These are phyloP conservation scores for Melanostigma gelatinosum DNA, from an alignment of 2,113 vertebrate species.

Conservation along the genomic window DNA sequence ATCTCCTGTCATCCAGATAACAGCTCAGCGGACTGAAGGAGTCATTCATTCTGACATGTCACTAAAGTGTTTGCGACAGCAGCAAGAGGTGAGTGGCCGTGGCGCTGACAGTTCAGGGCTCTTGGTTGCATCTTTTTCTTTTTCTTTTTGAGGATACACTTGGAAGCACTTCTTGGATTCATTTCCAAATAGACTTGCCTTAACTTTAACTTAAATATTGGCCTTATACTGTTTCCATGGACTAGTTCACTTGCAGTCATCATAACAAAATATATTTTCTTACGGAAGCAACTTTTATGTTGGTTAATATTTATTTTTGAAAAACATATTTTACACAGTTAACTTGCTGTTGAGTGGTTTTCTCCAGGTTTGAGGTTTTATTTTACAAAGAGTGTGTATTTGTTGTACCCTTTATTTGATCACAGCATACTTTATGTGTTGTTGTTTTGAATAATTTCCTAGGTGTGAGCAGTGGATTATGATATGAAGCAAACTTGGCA, in stretches of 20 bases:
- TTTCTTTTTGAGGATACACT: neutral
- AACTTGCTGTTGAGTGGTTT: constrained; percentile 7
- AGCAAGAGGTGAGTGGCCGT: constrained; percentile 49
- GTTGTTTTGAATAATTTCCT: constrained; percentile 11
- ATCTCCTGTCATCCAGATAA: constrained; percentile 2
- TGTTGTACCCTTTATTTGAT: neutral
- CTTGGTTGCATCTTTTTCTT: neutral
- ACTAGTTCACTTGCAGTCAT: neutral
- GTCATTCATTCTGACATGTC: constrained; percentile 14
- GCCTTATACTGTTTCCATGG: neutral
- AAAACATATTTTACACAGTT: neutral
- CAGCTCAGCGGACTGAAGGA: constrained; percentile 3
- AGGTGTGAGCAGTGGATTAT: constrained; percentile 31
- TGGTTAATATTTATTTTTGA: neutral
- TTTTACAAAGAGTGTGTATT: neutral
- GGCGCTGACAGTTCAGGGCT: neutral
- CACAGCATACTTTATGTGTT: neutral
- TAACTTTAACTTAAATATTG: neutral
- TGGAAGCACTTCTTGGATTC: neutral
- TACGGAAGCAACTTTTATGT: neutral
- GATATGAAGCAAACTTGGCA: neutral
- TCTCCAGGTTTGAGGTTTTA: constrained; percentile 1
- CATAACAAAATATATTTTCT: neutral
- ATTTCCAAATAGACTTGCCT: neutral
- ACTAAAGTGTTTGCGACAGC: constrained; percentile 25